Percentiles rank a stretch among this genome's conserved stretches.
phyloP scores from a whole-genome alignment of 2,113 vertebrate species.

The Pseudorhombus dupliciocellatus region DNA sequence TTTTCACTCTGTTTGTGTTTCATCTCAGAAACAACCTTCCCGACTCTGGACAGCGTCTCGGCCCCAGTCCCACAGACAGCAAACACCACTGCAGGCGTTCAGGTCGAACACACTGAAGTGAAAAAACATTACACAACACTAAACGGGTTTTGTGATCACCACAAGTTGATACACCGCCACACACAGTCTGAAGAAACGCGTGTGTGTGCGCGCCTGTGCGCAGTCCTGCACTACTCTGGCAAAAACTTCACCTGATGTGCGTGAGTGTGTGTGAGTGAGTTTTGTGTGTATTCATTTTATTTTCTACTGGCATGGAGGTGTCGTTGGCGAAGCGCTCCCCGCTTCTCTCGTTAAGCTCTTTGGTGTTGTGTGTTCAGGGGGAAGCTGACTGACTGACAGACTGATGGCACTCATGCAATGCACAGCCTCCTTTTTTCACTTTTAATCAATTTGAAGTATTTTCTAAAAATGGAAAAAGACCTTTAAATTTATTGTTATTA shows the following conservation, averaged over 20 bases:
- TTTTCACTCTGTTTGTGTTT: constrained; percentile 56
- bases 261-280: constrained; percentile 62
- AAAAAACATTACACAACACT: constrained; percentile 77
- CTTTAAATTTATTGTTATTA: constrained; percentile 71
- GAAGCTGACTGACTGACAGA: constrained; percentile 81
- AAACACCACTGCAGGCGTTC: constrained; percentile 73
- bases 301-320: constrained; percentile 72
- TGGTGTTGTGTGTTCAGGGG: constrained; percentile 74
- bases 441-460: constrained; percentile 80
- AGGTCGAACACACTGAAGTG: constrained; percentile 80
- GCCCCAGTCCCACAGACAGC: constrained; percentile 55
- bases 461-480: constrained; percentile 75
- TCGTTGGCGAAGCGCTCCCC: constrained; percentile 67
- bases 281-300: constrained; percentile 61
- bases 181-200: constrained; percentile 52
- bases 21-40: constrained; percentile 68
- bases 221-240: constrained; percentile 81
- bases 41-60: constrained; percentile 62
- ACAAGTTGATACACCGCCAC: constrained; percentile 65
- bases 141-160: constrained; percentile 83
- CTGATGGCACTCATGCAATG: constrained; percentile 85
- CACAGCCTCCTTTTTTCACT: constrained; percentile 84
- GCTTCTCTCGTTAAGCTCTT: constrained; percentile 75
- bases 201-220: constrained; percentile 2
- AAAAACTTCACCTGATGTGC: constrained; percentile 61